phyloP scores from a whole-genome alignment of 2,797 vertebrate genomes.

The Sebastes miniatus region DNA sequence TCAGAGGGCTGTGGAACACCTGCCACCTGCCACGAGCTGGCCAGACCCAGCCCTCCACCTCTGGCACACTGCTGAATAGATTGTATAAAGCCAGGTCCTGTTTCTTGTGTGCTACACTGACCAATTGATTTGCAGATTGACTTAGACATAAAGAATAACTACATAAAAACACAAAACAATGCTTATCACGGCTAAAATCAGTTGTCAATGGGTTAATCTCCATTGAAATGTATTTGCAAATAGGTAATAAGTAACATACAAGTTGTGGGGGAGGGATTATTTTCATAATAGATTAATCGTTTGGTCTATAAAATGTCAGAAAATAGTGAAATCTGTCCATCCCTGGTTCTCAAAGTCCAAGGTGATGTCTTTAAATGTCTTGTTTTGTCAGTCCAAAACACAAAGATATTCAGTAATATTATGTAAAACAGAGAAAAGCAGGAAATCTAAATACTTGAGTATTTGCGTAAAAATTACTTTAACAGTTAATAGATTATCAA shows the following conservation, averaged over 20 bases:
- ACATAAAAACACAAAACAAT: background rate
- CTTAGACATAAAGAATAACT: background rate
- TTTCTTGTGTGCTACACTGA: constrained; percentile 14
- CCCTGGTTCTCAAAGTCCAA: accelerated
- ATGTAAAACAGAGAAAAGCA: too few species aligned
- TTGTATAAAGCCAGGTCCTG: constrained; percentile 16
- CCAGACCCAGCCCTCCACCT: constrained; percentile 33
- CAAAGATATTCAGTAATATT: too few species aligned
- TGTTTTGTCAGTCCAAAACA: too few species aligned
- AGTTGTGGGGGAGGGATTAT: background rate
- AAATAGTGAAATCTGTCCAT: too few species aligned
- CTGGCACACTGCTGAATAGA: constrained; percentile 25
- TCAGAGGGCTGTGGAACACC: constrained; percentile 56
- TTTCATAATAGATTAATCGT: too few species aligned
- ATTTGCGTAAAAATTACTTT: too few species aligned
- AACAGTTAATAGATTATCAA: too few species aligned
- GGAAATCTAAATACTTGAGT: too few species aligned
- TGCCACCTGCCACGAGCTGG: constrained; percentile 43
- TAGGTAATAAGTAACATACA: background rate
- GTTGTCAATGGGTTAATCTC: background rate
- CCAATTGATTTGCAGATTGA: constrained; percentile 22
- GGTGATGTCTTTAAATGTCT: too few species aligned
- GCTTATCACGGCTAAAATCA: background rate
- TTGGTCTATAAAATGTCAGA: too few species aligned
- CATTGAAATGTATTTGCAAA: background rate